Evolutionary conservation across 2,888 invertebrate genomes (phyloP).

Genomic region (Diarsia brunnea): DNA sequence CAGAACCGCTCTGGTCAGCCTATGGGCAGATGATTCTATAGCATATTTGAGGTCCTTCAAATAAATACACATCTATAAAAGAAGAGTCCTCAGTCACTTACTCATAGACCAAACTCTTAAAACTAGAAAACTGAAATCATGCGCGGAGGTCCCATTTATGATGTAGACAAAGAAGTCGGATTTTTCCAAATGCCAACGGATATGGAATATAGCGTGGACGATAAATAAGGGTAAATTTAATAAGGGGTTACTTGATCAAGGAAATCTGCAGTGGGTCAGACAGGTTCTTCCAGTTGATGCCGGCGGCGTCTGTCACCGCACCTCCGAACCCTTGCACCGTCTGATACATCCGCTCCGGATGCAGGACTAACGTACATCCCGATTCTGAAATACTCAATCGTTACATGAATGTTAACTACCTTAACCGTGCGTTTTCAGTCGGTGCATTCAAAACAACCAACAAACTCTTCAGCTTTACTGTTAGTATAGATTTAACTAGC

Average conservation of each 20-base stretch:
- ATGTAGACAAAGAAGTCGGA: neutral
- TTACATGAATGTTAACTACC: neutral
- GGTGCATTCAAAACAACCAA: neutral
- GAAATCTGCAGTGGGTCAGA: slow-evolving; percentile 79
- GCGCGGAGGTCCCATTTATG: neutral
- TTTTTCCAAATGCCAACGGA: neutral
- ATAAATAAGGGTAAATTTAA: neutral
- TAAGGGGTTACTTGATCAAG: slow-evolving; percentile 67
- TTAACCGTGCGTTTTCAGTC: neutral
- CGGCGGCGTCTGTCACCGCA: slow-evolving; percentile 93
- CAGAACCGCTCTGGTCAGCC: neutral
- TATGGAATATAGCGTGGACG: neutral
- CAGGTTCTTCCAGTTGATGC: slow-evolving; percentile 92
- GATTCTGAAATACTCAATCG: slow-evolving; percentile 23
- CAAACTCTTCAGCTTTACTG: neutral
- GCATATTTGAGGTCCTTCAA: neutral
- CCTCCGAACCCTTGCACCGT: slow-evolving; percentile 95
- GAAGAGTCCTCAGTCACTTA: neutral
- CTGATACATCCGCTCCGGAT: slow-evolving; percentile 87
- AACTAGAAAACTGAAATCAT: neutral
- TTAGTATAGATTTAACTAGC: neutral
- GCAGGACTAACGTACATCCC: slow-evolving; percentile 37
- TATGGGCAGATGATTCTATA: neutral
- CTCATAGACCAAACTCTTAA: neutral
- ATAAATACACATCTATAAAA: neutral